Conservation (phyloP, 2,113 vertebrate genomes). For the Dipodomys stephensi region DNA sequence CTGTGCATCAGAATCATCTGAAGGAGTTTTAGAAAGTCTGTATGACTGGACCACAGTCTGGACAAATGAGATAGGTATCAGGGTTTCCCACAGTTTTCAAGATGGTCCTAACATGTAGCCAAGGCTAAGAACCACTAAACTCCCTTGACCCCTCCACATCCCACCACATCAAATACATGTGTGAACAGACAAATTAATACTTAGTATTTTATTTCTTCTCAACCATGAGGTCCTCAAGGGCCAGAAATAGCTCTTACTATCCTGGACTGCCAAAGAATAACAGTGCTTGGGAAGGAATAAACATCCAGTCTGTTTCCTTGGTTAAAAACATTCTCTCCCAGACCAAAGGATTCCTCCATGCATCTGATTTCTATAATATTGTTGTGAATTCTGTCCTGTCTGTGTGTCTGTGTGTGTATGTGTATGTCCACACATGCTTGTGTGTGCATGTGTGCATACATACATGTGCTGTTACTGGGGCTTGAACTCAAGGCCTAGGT, state of each 20-base stretch:
- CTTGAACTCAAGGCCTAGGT: too few relatives aligned
- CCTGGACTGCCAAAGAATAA: not conserved
- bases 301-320: not conserved
- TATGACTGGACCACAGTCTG: not conserved
- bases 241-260: not conserved
- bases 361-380: not conserved
- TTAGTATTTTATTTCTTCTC: not conserved
- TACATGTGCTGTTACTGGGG: too few relatives aligned
- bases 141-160: not conserved
- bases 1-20: not conserved
- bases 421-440: not conserved
- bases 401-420: too few relatives aligned
- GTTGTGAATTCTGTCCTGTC: not conserved
- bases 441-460: too few relatives aligned
- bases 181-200: not conserved
- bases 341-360: not conserved
- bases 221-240: not conserved
- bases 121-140: not conserved
- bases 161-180: not conserved
- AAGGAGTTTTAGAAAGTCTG: not conserved
- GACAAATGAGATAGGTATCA: too few relatives aligned
- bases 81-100: not conserved
- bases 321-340: not conserved
- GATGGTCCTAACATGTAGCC: not conserved
- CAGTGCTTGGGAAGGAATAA: not conserved